These are phyloP conservation scores for Antrozous pallidus DNA, from an alignment of 2,797 vertebrate genomes.

Conservation along the genomic window DNA sequence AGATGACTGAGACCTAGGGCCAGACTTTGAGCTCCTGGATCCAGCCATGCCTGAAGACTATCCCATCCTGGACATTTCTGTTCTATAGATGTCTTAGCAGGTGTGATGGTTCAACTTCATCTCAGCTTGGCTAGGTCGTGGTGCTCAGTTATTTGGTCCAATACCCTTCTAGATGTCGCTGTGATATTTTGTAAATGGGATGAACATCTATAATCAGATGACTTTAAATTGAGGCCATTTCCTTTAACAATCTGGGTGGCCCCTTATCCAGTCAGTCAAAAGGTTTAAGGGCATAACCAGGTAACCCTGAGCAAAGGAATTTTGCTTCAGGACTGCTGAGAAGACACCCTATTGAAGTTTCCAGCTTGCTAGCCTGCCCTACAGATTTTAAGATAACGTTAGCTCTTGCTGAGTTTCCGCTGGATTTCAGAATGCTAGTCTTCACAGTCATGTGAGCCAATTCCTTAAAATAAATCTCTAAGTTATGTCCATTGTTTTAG, in stretches of 20 bases:
- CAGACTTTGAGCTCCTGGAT: neutral
- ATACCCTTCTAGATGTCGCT: neutral
- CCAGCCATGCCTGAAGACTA: neutral
- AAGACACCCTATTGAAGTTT: neutral
- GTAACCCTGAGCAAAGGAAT: neutral
- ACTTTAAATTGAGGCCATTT: neutral
- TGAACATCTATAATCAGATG: no score
- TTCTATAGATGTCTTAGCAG: rapidly evolving
- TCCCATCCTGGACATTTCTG: no score
- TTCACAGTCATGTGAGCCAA: neutral
- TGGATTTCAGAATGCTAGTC: neutral
- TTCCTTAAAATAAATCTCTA: neutral
- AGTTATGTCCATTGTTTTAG: no score
- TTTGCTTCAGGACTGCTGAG: neutral
- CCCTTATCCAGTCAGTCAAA: neutral
- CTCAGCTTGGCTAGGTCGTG: neutral
- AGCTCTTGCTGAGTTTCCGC: neutral
- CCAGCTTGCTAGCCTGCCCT: neutral
- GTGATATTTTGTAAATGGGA: neutral
- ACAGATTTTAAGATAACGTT: neutral
- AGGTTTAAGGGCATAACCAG: neutral
- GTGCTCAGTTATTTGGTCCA: neutral
- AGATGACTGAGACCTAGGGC: neutral
- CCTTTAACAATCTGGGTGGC: neutral
- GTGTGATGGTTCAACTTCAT: neutral